Evolutionary conservation across 30 jellyfish, hydroid and myxozoan species (phyloP).

Genomic region (Turritopsis rubra): DNA sequence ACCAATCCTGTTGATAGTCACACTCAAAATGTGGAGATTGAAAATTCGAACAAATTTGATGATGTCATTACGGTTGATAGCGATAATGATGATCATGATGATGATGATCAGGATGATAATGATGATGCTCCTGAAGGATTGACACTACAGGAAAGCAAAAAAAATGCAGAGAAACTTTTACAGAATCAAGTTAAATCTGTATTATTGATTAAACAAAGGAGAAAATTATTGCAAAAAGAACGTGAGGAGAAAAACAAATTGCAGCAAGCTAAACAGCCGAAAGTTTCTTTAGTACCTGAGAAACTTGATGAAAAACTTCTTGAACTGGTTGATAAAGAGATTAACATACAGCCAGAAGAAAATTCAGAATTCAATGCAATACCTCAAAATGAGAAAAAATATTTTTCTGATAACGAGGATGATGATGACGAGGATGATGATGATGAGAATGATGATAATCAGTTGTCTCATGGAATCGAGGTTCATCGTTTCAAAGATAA

Average conservation of each 20-base stretch:
- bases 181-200: slow-evolving; percentile 22
- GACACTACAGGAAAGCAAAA: slow-evolving; percentile 31
- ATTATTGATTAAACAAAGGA: slow-evolving; percentile 19
- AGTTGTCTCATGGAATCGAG: background rate
- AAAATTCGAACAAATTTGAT: background rate
- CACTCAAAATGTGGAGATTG: background rate
- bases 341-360: background rate
- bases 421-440: slow-evolving; percentile 23
- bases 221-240: slow-evolving; percentile 28
- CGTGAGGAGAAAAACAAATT: slow-evolving; percentile 23
- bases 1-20: background rate
- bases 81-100: slow-evolving; percentile 12
- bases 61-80: background rate
- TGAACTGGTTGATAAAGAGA: slow-evolving; percentile 18
- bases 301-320: slow-evolving; percentile 40
- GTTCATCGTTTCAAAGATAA: background rate
- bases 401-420: background rate
- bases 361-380: background rate
- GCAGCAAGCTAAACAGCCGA: slow-evolving; percentile 26
- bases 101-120: background rate
- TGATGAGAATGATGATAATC: slow-evolving; percentile 15
- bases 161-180: slow-evolving; percentile 39
- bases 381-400: background rate
- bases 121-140: slow-evolving; percentile 72
- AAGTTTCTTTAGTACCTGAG: slow-evolving; percentile 12